Base-by-base conservation (phyloP, 2,797 vertebrate genomes). In the Chaetodon trifasciatus region DNA sequence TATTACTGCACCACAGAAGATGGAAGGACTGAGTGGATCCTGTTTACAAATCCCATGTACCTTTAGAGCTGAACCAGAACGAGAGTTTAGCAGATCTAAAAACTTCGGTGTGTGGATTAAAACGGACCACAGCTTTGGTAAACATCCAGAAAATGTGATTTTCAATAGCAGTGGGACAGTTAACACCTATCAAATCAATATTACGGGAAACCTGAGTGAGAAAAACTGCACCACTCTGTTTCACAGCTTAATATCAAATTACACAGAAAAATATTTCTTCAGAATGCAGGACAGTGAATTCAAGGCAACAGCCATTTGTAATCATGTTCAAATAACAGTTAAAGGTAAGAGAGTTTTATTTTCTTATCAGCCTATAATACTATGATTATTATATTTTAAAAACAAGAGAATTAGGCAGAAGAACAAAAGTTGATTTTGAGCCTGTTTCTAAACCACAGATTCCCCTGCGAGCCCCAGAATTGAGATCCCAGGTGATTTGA, bases 31-130 rank as follows among this genome's bases (percentile, higher is more conserved):
- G 77, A 82, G 32, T 10, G 90, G 89, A 42, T 91, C 91, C 12
- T 93, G 92, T 77, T 65, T 93, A 28, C 70, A 68, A 39, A 91
- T 94, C 55, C 92, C 92, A 6, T 94, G 93, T 69, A 58, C 1
- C 28, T 93, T 91, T 66, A 72, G 1, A 0, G 0, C 0, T 1
- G 0, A 7, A 61, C 0, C 4, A 24, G 0, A 17, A 3, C 0
- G 0, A 0, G 0, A 6, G 3, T 37, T 62, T 42, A 0, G 37
- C 0, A 24, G 0, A 0, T 15, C 0, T 0, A 24, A 9, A 3
- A 0, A 2, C 0, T 6, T 5, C 46, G 87, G 21, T 37, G 5
- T 88, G 1, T 93, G 92, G 93, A 57, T 90, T 1, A 91, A 76
- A 76, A n/a, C 1, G 19, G 0, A 49, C 13, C 40, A 0, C 2